phyloP scores from a whole-genome alignment of 2,888 invertebrate genomes.

The Drosophila macrospina region DNA sequence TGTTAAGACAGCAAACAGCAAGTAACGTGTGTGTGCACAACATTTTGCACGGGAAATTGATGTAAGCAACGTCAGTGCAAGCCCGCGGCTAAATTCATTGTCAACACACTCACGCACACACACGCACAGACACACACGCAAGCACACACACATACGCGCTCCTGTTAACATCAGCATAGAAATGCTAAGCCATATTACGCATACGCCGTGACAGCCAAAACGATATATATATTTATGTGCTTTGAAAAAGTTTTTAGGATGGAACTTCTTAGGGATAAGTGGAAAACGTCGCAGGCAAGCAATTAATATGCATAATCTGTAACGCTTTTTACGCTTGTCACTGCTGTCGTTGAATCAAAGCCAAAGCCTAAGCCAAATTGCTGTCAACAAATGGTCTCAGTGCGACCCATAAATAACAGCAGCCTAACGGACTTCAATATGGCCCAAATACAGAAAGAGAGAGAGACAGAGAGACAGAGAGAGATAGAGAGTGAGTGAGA shows the following conservation, averaged over 20 bases:
- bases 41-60: constrained; percentile 37
- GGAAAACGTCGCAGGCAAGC: constrained; percentile 40
- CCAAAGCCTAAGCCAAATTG: constrained; percentile 40
- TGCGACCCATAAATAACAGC: constrained; percentile 66
- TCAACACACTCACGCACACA: background rate
- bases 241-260: constrained; percentile 27
- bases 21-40: constrained; percentile 36
- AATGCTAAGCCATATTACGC: constrained; percentile 42
- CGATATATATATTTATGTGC: constrained; percentile 19
- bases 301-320: constrained; percentile 79
- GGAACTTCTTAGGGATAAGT: constrained; percentile 19
- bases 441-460: background rate
- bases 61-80: constrained; percentile 21
- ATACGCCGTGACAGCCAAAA: constrained; percentile 45
- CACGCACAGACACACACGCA: too few relatives aligned
- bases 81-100: constrained; percentile 11
- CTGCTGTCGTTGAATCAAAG: constrained; percentile 56
- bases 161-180: constrained; percentile 3
- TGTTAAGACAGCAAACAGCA: constrained; percentile 26
- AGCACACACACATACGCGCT: background rate
- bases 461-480: constrained; percentile 5
- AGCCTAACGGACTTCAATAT: constrained; percentile 50
- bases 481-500: background rate
- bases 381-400: constrained; percentile 67
- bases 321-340: constrained; percentile 50